Percentiles rank a stretch among this genome's conserved stretches.
phyloP scores from a whole-genome alignment of 2,797 vertebrate species.

The Alosa sapidissima region DNA sequence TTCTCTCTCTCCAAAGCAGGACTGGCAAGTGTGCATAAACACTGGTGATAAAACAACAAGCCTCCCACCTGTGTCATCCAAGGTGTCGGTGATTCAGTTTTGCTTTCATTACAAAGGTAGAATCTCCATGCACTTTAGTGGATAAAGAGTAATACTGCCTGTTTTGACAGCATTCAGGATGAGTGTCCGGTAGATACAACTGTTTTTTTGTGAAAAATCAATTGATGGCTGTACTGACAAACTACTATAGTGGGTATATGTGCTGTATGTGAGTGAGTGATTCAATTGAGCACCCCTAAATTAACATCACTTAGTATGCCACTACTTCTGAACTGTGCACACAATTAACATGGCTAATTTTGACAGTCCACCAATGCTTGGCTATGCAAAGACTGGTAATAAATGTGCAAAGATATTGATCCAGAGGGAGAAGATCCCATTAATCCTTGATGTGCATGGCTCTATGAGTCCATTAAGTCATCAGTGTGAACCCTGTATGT shows the following conservation, averaged over 20 bases:
- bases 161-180: background rate
- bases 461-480: constrained; percentile 39
- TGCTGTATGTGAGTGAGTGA: background rate
- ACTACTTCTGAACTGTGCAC: background rate
- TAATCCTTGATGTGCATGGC: constrained; percentile 30
- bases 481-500: constrained; percentile 25
- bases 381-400: background rate
- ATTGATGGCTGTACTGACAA: background rate
- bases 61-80: background rate
- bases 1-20: background rate
- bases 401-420: constrained; percentile 42
- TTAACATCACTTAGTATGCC: background rate
- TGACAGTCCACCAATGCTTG: background rate
- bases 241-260: background rate
- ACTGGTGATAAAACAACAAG: constrained; percentile 4
- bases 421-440: constrained; percentile 29
- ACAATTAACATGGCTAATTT: constrained; percentile 1
- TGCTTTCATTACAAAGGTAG: background rate
- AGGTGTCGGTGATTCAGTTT: background rate
- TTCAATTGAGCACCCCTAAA: background rate
- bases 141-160: background rate
- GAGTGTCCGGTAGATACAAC: background rate
- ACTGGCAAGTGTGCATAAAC: background rate
- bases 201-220: background rate
- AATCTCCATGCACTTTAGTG: background rate